These are phyloP conservation scores for Argyrosomus japonicus DNA, from an alignment of 2,113 vertebrate species.

Conservation along the genomic window DNA sequence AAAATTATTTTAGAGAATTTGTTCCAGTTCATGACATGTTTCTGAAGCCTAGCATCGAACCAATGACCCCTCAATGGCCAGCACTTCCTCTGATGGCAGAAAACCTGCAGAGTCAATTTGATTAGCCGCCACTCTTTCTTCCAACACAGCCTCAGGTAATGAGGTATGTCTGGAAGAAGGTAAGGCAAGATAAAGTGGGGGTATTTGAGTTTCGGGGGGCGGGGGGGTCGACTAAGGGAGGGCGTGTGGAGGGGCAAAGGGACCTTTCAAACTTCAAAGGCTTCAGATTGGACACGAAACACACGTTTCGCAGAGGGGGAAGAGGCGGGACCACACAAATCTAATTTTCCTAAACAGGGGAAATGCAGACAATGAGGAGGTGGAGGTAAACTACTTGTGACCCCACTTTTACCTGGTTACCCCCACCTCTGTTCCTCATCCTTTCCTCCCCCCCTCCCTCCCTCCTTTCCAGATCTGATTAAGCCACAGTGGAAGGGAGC, in stretches of 20 bases:
- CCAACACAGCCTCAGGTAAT: slow-evolving; percentile 81
- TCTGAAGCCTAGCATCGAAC: slow-evolving; percentile 65
- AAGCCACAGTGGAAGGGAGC: slow-evolving; percentile 72
- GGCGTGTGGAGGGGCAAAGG: slow-evolving; percentile 57
- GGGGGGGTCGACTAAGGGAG: slow-evolving; percentile 52
- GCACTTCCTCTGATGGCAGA: slow-evolving; percentile 66
- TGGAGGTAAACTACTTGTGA: slow-evolving; percentile 85
- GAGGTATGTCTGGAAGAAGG: slow-evolving; percentile 82
- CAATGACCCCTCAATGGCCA: slow-evolving; percentile 67
- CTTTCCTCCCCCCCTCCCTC: slow-evolving; percentile 30
- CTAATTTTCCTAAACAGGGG: slow-evolving; percentile 76
- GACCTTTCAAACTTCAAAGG: slow-evolving; percentile 83
- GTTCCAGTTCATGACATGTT: slow-evolving; percentile 28
- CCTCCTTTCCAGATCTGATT: slow-evolving; percentile 82
- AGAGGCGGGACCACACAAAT: slow-evolving; percentile 72
- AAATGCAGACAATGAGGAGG: slow-evolving; percentile 76
- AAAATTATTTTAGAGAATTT: not conserved
- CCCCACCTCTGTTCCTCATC: slow-evolving; percentile 56
- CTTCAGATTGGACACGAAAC: slow-evolving; percentile 78
- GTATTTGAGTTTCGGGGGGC: not conserved
- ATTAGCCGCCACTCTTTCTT: slow-evolving; percentile 78
- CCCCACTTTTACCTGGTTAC: slow-evolving; percentile 78
- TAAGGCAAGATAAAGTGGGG: slow-evolving; percentile 72
- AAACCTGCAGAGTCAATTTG: slow-evolving; percentile 80
- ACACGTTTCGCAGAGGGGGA: slow-evolving; percentile 69